Conservation (phyloP, 2,888 invertebrate genomes). For the Dermolepida albohirtum region DNA sequence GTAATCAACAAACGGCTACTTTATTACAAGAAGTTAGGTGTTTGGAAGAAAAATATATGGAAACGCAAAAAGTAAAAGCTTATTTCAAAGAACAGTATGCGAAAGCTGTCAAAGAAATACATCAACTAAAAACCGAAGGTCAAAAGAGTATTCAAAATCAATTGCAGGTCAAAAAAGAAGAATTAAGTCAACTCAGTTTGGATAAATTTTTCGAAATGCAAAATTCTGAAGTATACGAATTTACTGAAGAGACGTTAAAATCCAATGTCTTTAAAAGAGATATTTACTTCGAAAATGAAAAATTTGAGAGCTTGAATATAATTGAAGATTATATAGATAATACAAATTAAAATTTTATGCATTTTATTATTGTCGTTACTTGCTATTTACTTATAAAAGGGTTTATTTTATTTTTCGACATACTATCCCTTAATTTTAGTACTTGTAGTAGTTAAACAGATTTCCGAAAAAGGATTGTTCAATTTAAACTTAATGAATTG, state of each 20-base stretch:
- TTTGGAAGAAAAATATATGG: slow-evolving; percentile 74
- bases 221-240: slow-evolving; percentile 16
- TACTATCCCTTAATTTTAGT: too few species aligned
- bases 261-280: slow-evolving; percentile 16
- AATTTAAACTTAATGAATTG: too few species aligned
- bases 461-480: too few species aligned
- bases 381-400: too few species aligned
- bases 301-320: not conserved
- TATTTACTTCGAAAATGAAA: not conserved
- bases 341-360: not conserved
- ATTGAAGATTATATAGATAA: slow-evolving; percentile 17
- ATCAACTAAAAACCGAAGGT: slow-evolving; percentile 70
- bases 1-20: slow-evolving; percentile 75
- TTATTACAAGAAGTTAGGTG: slow-evolving; percentile 75
- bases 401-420: too few species aligned
- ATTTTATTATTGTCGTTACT: too few species aligned
- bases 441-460: too few species aligned
- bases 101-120: slow-evolving; percentile 75
- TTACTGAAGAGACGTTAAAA: slow-evolving; percentile 40
- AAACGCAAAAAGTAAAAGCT: slow-evolving; percentile 74
- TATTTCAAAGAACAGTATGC: slow-evolving; percentile 85
- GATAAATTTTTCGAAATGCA: slow-evolving; percentile 47
- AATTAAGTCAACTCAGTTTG: slow-evolving; percentile 56
- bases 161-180: slow-evolving; percentile 65
- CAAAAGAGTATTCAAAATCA: slow-evolving; percentile 68